Evolutionary conservation across 2,888 invertebrate genomes (phyloP).

Genomic region (Cryptops parisi): DNA sequence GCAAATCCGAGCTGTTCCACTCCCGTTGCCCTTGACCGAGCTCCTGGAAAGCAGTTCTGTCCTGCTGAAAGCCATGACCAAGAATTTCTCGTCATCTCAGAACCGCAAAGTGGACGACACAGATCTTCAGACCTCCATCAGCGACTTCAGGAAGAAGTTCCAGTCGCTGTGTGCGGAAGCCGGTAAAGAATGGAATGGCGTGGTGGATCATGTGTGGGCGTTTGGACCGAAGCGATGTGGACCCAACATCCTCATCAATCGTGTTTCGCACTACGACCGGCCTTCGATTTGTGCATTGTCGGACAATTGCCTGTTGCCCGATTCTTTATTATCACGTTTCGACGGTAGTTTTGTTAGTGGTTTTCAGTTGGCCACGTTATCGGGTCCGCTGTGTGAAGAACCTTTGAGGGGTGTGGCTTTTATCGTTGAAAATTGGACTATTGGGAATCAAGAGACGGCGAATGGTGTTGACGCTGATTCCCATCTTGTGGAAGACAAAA

Average conservation of each 20-base stretch:
- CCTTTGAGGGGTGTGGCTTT: conserved; percentile 93
- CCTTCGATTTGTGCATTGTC: conserved; percentile 40
- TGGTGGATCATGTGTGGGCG: conserved; percentile 63
- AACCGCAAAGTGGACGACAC: conserved; percentile 1
- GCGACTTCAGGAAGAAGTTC: conserved; percentile 41
- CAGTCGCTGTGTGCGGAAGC: conserved; percentile 43
- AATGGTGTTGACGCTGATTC: background rate
- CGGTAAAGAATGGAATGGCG: conserved; percentile 37
- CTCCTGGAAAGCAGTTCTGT: conserved; percentile 55
- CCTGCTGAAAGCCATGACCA: conserved; percentile 51
- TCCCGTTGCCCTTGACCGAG: conserved; percentile 54
- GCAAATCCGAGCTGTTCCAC: conserved; percentile 56
- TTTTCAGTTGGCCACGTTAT: conserved; percentile 66
- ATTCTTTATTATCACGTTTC: conserved; percentile 26
- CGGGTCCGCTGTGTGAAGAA: conserved; percentile 93
- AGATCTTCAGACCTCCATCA: conserved; percentile 24
- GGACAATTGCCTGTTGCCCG: conserved; percentile 23
- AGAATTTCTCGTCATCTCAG: conserved; percentile 32
- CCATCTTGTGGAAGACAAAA: background rate
- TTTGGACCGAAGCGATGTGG: conserved; percentile 82
- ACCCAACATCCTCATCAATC: conserved; percentile 76
- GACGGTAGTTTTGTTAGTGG: conserved; percentile 67
- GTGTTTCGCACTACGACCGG: conserved; percentile 48
- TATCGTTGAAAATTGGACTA: conserved; percentile 67
- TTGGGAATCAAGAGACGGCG: conserved; percentile 24